Base-by-base conservation (phyloP, 2,888 invertebrate genomes). In the Cyrtodaria siliqua region DNA sequence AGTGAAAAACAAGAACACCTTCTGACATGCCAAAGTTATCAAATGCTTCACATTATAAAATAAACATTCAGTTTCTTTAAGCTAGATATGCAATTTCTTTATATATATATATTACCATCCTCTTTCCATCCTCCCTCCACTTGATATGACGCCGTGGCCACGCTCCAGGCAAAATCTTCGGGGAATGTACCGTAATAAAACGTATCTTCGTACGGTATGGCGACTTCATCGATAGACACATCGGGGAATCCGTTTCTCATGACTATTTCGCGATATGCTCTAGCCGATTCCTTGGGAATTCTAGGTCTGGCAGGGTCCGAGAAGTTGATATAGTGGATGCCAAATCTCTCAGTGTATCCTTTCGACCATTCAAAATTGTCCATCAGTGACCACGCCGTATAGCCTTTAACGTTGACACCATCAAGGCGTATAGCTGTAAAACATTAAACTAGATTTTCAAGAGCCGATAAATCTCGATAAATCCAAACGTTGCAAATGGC, bases 351-450 rank as follows among this genome's bases (percentile, higher is more conserved):
- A 95, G 95, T 95, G 90, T 95, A 97, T 29, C 97, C 97, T 50
- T 94, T 94, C 70, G 94, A 94, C 97, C 97, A 97, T 91, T 97
- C 97, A 91, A 96, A 96, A 89, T 96, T 96, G 88, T 97, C 97
- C 93, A 97, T 94, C 20, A 97, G 92, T 84, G 96, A 96, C 97
- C 97, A 97, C 63, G 95, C 95, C 0, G 96, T 95, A 88, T 97
- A 97, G 0, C 95, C 96, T 27, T 87, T 87, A 2, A 93, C 91
- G 57, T 92, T 90, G 8, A 89, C 87, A 0, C 89, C 88, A 59
- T 91, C 91, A 24, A 87, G 66, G 9, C 71, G 59, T 6, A 87
- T 80, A 6, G 88, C 88, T 89, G 61, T n/a, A n/a, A n/a, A n/a
- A n/a, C n/a, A n/a, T n/a, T n/a, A n/a, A n/a, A n/a, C n/a, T n/a